Percentiles rank a stretch among this genome's conserved stretches.
Evolutionary conservation across 1,140 invertebrate species (phyloP).

Genomic region (Pogonomyrmex californicus): DNA sequence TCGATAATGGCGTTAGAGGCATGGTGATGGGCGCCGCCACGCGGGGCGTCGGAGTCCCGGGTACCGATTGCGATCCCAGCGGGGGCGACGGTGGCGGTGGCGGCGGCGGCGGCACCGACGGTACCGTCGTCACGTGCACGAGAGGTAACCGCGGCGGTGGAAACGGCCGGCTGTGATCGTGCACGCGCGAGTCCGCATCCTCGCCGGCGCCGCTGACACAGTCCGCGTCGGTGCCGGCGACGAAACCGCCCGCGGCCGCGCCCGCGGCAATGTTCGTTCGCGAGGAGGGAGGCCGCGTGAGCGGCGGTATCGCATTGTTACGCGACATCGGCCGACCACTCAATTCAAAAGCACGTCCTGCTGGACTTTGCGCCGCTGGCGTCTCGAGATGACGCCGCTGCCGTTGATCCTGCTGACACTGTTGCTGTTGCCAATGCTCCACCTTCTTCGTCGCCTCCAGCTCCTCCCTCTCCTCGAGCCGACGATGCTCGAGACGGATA

Average conservation of each 20-base stretch:
- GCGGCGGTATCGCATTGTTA: constrained; percentile 82
- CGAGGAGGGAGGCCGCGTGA: constrained; percentile 84
- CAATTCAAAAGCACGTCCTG: constrained; percentile 78
- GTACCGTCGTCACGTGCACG: constrained; percentile 68
- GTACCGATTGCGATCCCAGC: constrained; percentile 68
- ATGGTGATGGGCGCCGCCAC: constrained; percentile 81
- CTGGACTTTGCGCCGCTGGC: constrained; percentile 59
- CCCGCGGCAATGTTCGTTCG: constrained; percentile 34
- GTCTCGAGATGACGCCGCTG: constrained; percentile 68
- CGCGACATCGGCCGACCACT: constrained; percentile 83
- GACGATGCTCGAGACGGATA: constrained; percentile 69
- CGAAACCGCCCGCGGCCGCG: not conserved
- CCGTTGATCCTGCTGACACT: constrained; percentile 56
- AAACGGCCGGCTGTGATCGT: constrained; percentile 83
- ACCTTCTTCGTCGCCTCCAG: constrained; percentile 77
- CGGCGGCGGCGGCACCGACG: constrained; percentile 74
- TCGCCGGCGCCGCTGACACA: not conserved
- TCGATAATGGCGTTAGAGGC: constrained; percentile 81
- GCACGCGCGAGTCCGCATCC: constrained; percentile 76
- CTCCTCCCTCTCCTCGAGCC: constrained; percentile 70
- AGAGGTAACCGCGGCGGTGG: constrained; percentile 83
- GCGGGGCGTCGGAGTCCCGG: constrained; percentile 57
- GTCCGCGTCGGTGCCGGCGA: not conserved
- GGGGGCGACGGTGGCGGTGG: constrained; percentile 40
- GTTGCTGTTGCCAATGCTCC: constrained; percentile 64